A percentile compares a stretch with the other conserved stretches of the same genome.
Conservation (phyloP, 2,797 vertebrate species). For the Octomys mimax region DNA sequence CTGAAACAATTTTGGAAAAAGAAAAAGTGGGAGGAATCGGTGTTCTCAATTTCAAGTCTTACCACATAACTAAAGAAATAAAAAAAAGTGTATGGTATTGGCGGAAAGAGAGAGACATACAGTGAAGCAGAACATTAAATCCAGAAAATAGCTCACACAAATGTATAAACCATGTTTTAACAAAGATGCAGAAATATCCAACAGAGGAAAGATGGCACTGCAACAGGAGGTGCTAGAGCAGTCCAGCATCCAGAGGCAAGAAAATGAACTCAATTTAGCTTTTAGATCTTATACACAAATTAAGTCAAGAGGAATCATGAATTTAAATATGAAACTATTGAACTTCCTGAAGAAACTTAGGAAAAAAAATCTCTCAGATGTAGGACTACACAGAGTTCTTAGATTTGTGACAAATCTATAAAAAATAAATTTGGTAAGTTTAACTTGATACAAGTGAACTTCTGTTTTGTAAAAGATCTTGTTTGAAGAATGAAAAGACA, state of each 20-base stretch:
- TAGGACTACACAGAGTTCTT: neutral
- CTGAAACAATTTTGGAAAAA: conserved; percentile 13
- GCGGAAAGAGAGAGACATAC: neutral
- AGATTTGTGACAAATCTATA: neutral
- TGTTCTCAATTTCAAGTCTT: neutral
- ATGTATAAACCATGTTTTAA: neutral
- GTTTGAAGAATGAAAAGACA: neutral
- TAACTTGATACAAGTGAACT: neutral
- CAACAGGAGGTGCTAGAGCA: neutral
- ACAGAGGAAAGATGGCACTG: neutral
- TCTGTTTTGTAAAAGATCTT: neutral
- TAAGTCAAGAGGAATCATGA: neutral
- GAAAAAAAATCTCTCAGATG: neutral
- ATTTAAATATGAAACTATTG: neutral
- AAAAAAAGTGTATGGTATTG: neutral
- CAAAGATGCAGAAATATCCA: neutral
- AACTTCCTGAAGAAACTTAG: neutral
- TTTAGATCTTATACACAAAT: neutral
- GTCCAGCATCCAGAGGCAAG: neutral
- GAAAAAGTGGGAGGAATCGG: neutral
- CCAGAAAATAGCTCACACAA: neutral
- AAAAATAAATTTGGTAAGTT: neutral
- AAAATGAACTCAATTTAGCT: neutral
- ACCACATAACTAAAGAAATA: neutral
- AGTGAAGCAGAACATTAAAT: neutral